A percentile compares a stretch with the other conserved stretches of the same genome.
Conservation (phyloP, 92 coral and sea anemone species). For the Metridium senile region DNA sequence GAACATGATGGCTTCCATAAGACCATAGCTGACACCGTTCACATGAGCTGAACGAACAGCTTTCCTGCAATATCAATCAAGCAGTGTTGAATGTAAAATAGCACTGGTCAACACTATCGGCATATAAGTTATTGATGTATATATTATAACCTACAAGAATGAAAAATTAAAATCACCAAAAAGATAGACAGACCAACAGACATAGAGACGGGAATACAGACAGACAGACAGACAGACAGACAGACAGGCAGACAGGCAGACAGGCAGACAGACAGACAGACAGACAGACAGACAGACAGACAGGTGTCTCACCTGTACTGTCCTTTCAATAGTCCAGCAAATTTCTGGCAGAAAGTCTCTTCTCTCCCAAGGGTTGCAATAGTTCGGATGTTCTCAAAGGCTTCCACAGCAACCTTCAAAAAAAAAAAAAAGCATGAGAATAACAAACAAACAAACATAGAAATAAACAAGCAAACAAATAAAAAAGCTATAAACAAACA, state of each 20-base stretch:
- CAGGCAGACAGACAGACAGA: neutral
- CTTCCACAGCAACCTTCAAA: constrained; percentile 83
- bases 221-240: neutral
- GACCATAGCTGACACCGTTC: constrained; percentile 84
- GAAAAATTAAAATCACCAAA: neutral
- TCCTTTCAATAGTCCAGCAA: constrained; percentile 23
- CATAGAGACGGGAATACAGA: neutral
- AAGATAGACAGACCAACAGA: neutral
- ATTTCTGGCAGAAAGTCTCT: constrained; percentile 63
- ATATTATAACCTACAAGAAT: too few species aligned
- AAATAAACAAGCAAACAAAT: too few species aligned
- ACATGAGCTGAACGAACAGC: constrained; percentile 77
- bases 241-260: neutral
- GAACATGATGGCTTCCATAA: constrained; percentile 83
- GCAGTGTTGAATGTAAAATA: neutral
- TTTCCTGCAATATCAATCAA: constrained; percentile 40
- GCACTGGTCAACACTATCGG: too few species aligned
- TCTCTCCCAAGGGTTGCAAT: constrained; percentile 85
- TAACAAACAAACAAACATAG: too few species aligned
- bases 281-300: neutral
- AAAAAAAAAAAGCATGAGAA: neutral
- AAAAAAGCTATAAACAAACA: too few species aligned
- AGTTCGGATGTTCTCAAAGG: constrained; percentile 85
- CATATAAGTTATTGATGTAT: too few species aligned
- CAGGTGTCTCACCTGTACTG: constrained; percentile 67